These are phyloP conservation scores for Cremastinae sp. DNA, from an alignment of 2,888 invertebrate species.

Conservation along the genomic window DNA sequence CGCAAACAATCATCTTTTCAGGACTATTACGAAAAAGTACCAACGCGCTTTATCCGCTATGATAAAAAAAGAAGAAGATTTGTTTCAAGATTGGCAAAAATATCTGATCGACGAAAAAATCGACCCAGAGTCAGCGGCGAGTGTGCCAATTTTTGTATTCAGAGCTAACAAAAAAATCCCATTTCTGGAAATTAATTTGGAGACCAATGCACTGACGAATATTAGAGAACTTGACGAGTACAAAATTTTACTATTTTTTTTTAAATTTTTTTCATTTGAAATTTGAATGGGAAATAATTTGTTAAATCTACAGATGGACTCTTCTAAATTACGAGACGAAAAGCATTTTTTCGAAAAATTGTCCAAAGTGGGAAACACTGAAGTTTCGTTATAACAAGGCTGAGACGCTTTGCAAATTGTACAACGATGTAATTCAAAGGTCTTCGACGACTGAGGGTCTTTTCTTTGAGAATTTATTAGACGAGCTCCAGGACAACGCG, in stretches of 20 bases:
- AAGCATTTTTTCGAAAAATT: constrained; percentile 54
- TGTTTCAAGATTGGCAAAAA: constrained; percentile 61
- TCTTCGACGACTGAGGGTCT: constrained; percentile 88
- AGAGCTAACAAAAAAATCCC: constrained; percentile 18
- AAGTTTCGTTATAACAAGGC: constrained; percentile 57
- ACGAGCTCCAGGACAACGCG: constrained; percentile 83
- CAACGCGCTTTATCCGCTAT: constrained; percentile 63
- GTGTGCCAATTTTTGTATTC: constrained; percentile 53
- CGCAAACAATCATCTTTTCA: constrained; percentile 40
- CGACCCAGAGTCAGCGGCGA: constrained; percentile 40
- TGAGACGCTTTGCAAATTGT: constrained; percentile 72
- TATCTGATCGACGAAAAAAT: constrained; percentile 37
- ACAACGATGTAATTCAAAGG: constrained; percentile 88
- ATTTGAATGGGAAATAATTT: background rate
- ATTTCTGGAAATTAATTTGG: constrained; percentile 54
- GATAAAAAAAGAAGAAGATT: constrained; percentile 52
- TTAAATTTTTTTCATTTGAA: background rate
- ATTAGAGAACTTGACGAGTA: constrained; percentile 58
- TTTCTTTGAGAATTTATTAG: constrained; percentile 83
- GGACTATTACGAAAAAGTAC: constrained; percentile 66
- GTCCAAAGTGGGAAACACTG: constrained; percentile 53
- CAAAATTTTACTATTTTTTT: background rate
- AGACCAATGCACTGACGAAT: constrained; percentile 44
- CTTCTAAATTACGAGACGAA: constrained; percentile 60
- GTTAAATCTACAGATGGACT: constrained; percentile 56